Evolutionary conservation across 2,797 vertebrate species (phyloP).

Genomic region (Melanotaenia parkinsoni): DNA sequence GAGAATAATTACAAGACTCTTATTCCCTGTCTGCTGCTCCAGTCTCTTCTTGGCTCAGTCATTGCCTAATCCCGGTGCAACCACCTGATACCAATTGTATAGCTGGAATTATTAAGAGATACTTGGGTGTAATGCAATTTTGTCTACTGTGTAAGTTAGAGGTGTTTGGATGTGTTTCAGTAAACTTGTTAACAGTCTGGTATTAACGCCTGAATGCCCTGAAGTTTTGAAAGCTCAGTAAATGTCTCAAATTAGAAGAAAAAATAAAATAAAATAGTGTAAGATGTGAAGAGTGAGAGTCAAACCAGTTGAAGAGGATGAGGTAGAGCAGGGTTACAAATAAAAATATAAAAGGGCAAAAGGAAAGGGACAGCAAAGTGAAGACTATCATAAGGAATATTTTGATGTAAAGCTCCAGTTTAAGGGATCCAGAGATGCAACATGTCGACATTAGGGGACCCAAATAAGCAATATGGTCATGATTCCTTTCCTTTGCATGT

Average conservation of each 20-base stretch:
- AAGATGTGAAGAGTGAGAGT: not conserved
- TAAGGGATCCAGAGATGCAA: conserved; percentile 17
- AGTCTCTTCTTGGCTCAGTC: conserved; percentile 40
- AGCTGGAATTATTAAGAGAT: conserved; percentile 36
- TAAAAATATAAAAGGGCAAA: not conserved
- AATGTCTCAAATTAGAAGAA: not conserved
- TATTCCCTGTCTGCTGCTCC: conserved; percentile 43
- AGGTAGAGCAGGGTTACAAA: conserved; percentile 3
- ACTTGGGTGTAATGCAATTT: conserved; percentile 29
- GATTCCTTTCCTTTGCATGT: conserved; percentile 30
- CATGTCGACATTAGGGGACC: conserved; percentile 35
- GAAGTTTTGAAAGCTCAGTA: conserved; percentile 7
- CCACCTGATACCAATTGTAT: conserved; percentile 42
- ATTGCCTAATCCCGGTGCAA: conserved; percentile 42
- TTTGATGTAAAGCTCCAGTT: conserved; percentile 23
- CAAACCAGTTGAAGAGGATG: conserved; percentile 1
- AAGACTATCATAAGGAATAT: conserved; percentile 1
- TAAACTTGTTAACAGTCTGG: conserved; percentile 12
- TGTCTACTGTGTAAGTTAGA: conserved; percentile 5
- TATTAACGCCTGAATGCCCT: conserved; percentile 17
- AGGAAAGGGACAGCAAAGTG: conserved; percentile 4
- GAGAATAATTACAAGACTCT: conserved; percentile 59
- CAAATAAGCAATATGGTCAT: conserved; percentile 31
- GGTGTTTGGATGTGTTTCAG: conserved; percentile 23
- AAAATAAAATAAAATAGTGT: conserved; percentile 4